These are phyloP conservation scores for Uria lomvia DNA, from an alignment of 2,113 vertebrate genomes.

Conservation along the genomic window DNA sequence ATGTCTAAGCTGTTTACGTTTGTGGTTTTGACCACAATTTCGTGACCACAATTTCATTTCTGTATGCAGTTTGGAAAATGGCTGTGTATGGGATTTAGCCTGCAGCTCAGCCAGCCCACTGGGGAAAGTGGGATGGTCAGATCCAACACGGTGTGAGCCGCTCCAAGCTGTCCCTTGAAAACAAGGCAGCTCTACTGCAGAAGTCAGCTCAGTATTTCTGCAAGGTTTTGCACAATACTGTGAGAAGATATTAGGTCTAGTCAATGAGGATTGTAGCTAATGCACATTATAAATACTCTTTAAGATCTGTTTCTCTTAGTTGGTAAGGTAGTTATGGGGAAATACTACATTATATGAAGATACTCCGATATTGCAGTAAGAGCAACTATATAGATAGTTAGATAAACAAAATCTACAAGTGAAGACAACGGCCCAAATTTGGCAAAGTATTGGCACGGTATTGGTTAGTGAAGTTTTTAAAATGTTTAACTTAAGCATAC, in stretches of 20 bases:
- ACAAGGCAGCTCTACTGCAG: not conserved
- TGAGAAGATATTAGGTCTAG: not conserved
- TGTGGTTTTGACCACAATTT: not conserved
- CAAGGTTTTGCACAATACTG: not conserved
- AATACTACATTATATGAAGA: not conserved
- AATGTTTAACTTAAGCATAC: not conserved
- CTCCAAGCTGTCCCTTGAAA: not conserved
- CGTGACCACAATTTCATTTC: not conserved
- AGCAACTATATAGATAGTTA: not conserved
- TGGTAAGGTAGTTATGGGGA: not conserved
- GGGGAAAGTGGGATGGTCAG: not conserved
- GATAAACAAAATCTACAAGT: not conserved
- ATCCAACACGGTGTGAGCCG: accelerated
- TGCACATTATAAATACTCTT: not conserved
- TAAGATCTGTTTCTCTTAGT: not conserved
- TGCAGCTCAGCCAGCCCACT: not conserved
- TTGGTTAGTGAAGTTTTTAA: not conserved
- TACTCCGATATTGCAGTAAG: not conserved
- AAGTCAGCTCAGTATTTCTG: not conserved
- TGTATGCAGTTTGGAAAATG: not conserved
- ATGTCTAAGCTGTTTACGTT: not conserved
- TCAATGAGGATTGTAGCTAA: not conserved
- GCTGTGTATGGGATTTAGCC: not conserved
- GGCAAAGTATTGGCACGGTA: not conserved
- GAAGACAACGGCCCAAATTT: not conserved